Evolutionary conservation across 30 jellyfish, hydroid and myxozoan species (phyloP).

Genomic region (Cassiopea xamachana): DNA sequence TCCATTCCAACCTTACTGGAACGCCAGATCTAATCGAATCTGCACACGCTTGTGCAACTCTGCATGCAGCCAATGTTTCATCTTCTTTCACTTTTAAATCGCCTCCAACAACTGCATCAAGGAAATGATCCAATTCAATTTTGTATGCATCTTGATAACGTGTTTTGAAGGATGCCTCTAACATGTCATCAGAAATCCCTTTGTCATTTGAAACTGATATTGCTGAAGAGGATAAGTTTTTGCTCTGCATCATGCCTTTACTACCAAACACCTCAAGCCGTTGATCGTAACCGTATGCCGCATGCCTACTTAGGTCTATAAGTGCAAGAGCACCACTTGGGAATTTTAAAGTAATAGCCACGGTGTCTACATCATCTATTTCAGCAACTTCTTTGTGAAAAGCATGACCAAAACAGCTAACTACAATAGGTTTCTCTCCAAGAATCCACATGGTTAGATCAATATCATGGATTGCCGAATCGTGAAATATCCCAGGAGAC

Average conservation of each 20-base stretch:
- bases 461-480: slow-evolving; percentile 94
- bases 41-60: slow-evolving; percentile 93
- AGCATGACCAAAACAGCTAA: slow-evolving; percentile 90
- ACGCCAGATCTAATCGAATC: slow-evolving; percentile 85
- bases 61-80: slow-evolving; percentile 70
- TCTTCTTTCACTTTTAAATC: slow-evolving; percentile 41
- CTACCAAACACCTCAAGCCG: slow-evolving; percentile 94
- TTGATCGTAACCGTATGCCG: slow-evolving; percentile 98
- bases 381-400: slow-evolving; percentile 59
- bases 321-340: slow-evolving; percentile 89
- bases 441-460: slow-evolving; percentile 90
- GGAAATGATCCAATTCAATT: slow-evolving; percentile 83
- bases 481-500: slow-evolving; percentile 96
- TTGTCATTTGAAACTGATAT: slow-evolving; percentile 65
- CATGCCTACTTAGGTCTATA: slow-evolving; percentile 85
- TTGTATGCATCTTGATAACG: slow-evolving; percentile 83
- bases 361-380: slow-evolving; percentile 93
- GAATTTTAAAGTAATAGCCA: slow-evolving; percentile 85
- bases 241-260: slow-evolving; percentile 92
- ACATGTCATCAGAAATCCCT: slow-evolving; percentile 65
- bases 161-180: slow-evolving; percentile 78
- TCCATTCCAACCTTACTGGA: slow-evolving; percentile 54
- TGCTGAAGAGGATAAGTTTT: slow-evolving; percentile 63
- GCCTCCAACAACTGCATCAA: slow-evolving; percentile 79
- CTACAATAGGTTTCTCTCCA: slow-evolving; percentile 80